Evolutionary conservation across 1,140 invertebrate species (phyloP).

Genomic region (Dendroctonus valens): DNA sequence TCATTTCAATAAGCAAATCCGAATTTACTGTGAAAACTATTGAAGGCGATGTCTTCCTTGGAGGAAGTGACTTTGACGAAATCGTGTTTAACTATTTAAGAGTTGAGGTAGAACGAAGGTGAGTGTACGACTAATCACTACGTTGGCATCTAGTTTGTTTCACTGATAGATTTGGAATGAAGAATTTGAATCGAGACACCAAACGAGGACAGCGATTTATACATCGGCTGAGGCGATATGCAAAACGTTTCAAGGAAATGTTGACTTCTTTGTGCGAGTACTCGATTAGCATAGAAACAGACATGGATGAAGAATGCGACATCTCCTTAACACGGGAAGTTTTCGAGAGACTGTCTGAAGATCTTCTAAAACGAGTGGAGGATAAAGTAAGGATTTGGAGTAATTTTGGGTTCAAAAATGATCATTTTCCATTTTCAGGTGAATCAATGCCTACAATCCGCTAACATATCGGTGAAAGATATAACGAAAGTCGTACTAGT

Average conservation of each 20-base stretch:
- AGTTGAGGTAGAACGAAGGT: not conserved
- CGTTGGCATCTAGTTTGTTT: not conserved
- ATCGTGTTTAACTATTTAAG: conserved; percentile 46
- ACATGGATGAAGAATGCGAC: conserved; percentile 4
- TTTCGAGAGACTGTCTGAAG: conserved; percentile 8
- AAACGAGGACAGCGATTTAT: conserved; percentile 8
- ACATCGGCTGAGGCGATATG: conserved; percentile 14
- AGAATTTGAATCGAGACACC: not conserved
- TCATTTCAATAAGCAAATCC: conserved; percentile 73
- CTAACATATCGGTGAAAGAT: conserved; percentile 5
- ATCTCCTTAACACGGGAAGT: conserved; percentile 1
- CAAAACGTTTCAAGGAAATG: conserved; percentile 6
- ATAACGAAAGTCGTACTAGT: conserved; percentile 22
- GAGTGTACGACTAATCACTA: not conserved
- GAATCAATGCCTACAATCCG: conserved; percentile 24
- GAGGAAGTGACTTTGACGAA: conserved; percentile 71
- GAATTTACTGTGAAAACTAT: conserved; percentile 68
- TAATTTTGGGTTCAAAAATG: too few species aligned
- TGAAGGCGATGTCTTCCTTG: conserved; percentile 63
- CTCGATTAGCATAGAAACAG: conserved; percentile 4
- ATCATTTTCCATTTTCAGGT: conserved; percentile 20
- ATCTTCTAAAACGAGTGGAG: conserved; percentile 2
- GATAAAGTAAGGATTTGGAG: too few species aligned
- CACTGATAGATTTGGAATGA: too few species aligned
- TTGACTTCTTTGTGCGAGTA: not conserved